Evolutionary conservation across 2,797 vertebrate genomes (phyloP).

Genomic region (Mustela erminea): DNA sequence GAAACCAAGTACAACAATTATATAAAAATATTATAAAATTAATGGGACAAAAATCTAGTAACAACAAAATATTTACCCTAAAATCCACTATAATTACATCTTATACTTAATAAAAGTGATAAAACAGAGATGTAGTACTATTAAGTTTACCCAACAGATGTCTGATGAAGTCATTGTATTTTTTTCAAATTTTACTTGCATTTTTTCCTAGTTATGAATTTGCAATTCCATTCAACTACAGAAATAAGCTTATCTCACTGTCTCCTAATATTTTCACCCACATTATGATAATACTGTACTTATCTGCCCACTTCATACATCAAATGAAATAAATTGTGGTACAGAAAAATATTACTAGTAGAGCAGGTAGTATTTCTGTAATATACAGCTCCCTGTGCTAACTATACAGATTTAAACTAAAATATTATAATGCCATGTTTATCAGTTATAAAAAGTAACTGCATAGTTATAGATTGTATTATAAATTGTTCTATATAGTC

Average conservation of each 20-base stretch:
- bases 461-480: background rate
- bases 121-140: background rate
- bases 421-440: background rate
- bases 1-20: constrained; percentile 37
- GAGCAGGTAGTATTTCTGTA: background rate
- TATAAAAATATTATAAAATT: constrained; percentile 50
- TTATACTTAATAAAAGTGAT: background rate
- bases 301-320: background rate
- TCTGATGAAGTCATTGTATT: background rate
- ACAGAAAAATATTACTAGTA: background rate
- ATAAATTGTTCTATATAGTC: background rate
- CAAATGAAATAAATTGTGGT: background rate
- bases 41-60: background rate
- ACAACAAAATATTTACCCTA: background rate
- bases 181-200: background rate
- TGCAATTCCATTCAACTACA: background rate
- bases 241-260: background rate
- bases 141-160: background rate
- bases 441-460: background rate
- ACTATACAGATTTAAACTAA: background rate
- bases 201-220: background rate
- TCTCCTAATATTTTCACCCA: background rate
- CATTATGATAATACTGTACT: background rate
- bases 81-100: background rate
- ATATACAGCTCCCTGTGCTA: background rate